Conservation (phyloP, 2,797 vertebrate genomes). For the Chrysocyon brachyurus region DNA sequence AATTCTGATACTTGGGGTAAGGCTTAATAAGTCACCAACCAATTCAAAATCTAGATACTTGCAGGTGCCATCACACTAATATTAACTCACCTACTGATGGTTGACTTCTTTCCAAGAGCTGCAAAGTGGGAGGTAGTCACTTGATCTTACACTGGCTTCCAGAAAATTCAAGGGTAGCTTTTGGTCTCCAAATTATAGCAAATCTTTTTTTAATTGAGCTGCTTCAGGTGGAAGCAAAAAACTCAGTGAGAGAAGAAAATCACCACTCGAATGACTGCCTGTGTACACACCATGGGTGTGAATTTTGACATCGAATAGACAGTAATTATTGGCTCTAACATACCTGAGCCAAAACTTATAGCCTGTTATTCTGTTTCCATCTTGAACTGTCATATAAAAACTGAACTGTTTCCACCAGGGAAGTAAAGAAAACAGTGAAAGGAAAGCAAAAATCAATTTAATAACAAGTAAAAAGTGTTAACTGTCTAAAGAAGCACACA, state of each 20-base stretch:
- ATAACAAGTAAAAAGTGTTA: background rate
- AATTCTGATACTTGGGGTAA: background rate
- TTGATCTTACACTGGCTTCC: background rate
- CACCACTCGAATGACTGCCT: background rate
- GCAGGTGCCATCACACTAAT: background rate
- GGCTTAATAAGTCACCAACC: background rate
- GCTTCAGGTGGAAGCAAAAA: background rate
- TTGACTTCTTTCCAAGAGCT: background rate
- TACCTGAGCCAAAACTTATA: background rate
- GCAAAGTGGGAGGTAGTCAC: background rate
- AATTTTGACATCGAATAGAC: background rate
- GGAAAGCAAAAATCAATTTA: background rate
- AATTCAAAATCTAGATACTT: background rate
- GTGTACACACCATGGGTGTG: background rate
- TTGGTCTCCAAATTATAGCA: background rate
- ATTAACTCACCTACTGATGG: background rate
- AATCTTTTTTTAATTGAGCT: background rate
- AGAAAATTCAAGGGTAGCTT: background rate
- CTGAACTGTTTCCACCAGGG: background rate
- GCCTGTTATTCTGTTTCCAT: background rate
- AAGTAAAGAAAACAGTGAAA: background rate
- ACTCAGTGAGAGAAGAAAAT: background rate
- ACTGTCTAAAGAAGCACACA: background rate
- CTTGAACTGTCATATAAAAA: background rate
- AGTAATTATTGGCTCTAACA: background rate